Percentiles rank a stretch among this genome's conserved stretches.
Conservation (phyloP, 2,113 vertebrate species). For the Campylomormyrus numenius region DNA sequence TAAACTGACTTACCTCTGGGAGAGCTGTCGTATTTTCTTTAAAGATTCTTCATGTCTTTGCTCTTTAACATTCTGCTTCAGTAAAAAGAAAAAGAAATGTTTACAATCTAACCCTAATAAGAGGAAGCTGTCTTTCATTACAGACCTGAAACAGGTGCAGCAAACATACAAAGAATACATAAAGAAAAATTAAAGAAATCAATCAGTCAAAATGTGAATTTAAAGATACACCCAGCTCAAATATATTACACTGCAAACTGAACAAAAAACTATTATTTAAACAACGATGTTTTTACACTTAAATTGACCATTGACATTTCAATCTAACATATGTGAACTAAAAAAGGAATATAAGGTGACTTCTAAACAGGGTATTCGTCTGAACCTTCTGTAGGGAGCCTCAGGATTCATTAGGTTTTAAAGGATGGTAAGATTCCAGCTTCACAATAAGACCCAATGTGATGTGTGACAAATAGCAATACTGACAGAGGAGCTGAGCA, state of each 20-base stretch:
- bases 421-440: neutral
- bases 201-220: neutral
- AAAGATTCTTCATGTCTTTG: neutral
- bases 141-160: neutral
- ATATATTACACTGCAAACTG: neutral
- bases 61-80: neutral
- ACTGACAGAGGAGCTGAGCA: slow-evolving; percentile 14
- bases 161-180: neutral
- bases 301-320: neutral
- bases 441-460: neutral
- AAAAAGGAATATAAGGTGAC: neutral
- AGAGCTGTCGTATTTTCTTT: neutral
- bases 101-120: neutral
- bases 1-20: neutral
- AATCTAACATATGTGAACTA: neutral
- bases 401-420: neutral
- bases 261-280: neutral
- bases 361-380: neutral
- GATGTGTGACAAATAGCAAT: neutral
- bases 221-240: neutral
- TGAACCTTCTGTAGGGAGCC: neutral
- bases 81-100: neutral
- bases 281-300: neutral
- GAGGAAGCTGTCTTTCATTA: neutral
- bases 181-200: neutral